A percentile compares a stretch with the other conserved stretches of the same genome.
Conservation (phyloP, 2,797 vertebrate genomes). For the Sorex maritimensis region DNA sequence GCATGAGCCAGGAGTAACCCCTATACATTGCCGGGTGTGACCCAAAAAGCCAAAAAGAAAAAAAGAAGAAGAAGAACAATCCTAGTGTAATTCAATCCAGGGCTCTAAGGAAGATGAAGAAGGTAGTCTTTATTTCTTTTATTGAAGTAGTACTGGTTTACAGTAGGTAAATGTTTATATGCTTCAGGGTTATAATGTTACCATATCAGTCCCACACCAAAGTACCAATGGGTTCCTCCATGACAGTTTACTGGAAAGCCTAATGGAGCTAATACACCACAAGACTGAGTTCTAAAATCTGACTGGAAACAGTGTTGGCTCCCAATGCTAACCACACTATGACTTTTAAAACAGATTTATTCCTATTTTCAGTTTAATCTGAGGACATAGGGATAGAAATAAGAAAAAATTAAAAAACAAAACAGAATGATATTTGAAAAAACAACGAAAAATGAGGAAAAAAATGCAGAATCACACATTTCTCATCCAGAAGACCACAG, state of each 20-base stretch:
- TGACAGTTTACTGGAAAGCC: neutral
- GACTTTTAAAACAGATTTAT: neutral
- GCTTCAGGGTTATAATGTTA: no score
- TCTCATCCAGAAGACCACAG: neutral
- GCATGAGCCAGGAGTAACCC: no score
- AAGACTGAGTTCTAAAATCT: neutral
- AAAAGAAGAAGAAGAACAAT: neutral
- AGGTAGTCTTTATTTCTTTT: neutral
- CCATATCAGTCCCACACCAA: neutral
- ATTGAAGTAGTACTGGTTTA: no score
- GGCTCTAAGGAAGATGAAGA: neutral
- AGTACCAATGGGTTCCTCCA: neutral
- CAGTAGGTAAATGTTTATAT: no score
- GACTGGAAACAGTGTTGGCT: slow-evolving; percentile 5
- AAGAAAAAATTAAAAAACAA: neutral
- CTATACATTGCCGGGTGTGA: no score
- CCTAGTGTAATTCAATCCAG: neutral
- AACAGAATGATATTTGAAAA: neutral
- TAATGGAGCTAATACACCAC: neutral
- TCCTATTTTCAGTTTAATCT: slow-evolving; percentile 44
- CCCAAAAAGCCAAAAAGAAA: no score
- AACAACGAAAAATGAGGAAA: neutral
- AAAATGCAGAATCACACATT: slow-evolving; percentile 43
- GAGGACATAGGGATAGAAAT: neutral
- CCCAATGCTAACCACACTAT: neutral